Evolutionary conservation across 2,888 invertebrate genomes (phyloP), one percentile per base, ranked within the genome.

Genomic region (Aricia artaxerxes): DNA sequence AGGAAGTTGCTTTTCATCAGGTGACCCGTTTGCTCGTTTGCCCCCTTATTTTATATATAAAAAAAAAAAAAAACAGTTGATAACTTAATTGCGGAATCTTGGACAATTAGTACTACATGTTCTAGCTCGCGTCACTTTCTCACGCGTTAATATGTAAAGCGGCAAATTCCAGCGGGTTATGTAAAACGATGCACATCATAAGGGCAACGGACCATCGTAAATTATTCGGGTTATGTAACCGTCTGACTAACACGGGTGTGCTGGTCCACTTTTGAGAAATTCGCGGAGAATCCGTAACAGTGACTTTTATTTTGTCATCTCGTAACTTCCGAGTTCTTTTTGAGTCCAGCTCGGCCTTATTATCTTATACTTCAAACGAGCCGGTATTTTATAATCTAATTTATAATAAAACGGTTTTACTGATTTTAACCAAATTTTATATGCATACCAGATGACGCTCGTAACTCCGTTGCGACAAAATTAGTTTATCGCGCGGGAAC

Each of bases 251-350:
- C 49, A 31, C 31, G 75, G 75, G 69, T 35, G 64, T 31, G 75
- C 24, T 75, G 49, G 44, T 75, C 75, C 49, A 75, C 75, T 49
- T 75, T 75, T 44, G 24, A 49, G 44, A 75, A 75, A 24, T 44
- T 75, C 7, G 75, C 75, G 31, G 49, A 24, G 75, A 49, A 75
- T 75, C 11, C 75, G 75, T 75, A 75, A 49, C 75, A 5, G 24
- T 75, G 1, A 75, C 75, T 75, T 75, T 44, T 44, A 11, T 75
- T 69, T 64, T 76, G 11, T 11, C 75, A 24, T 75, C 49, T 31
- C 49, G 49, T 5, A 75, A 49, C 31, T 49, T 69, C 35, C 69
- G 13, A 69, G 0, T 16, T 38, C 5, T 9, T 69, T 69, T 35
- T 5, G 35, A 11, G 31, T 13, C 35, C 16, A 69, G 64, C 7